Percentiles rank a stretch among this genome's conserved stretches.
These are phyloP conservation scores for Epinephelus awoara DNA, from an alignment of 2,797 vertebrate genomes.

Conservation along the genomic window DNA sequence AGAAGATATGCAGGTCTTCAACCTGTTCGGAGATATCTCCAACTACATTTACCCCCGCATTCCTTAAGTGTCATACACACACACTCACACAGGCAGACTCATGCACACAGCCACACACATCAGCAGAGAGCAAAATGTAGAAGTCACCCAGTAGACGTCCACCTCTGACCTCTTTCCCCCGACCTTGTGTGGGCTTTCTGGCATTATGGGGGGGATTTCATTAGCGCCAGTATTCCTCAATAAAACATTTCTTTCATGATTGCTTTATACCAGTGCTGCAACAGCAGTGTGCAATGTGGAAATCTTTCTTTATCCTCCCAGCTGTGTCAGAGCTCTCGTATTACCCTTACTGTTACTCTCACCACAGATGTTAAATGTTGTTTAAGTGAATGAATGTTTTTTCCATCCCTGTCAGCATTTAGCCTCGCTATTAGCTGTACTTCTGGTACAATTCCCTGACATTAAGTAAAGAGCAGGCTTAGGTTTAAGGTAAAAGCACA, in stretches of 20 bases:
- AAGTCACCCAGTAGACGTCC: slow-evolving; percentile 46
- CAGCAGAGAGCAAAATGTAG: slow-evolving; percentile 34
- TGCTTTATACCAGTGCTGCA: background rate
- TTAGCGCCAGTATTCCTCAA: slow-evolving; percentile 10
- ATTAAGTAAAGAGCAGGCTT: slow-evolving; percentile 36
- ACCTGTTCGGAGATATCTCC: slow-evolving; percentile 61
- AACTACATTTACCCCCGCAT: slow-evolving; percentile 58
- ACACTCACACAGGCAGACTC: slow-evolving; percentile 22
- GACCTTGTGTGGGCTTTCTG: slow-evolving; percentile 20
- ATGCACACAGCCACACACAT: slow-evolving; percentile 11
- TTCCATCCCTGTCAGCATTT: slow-evolving; percentile 63
- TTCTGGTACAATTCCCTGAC: slow-evolving; percentile 32
- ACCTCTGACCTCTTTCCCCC: slow-evolving; percentile 65
- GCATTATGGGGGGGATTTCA: no score
- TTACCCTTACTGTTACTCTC: slow-evolving; percentile 44
- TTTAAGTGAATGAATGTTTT: slow-evolving; percentile 50
- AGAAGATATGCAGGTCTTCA: slow-evolving; percentile 49
- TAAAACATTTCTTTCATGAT: slow-evolving; percentile 1
- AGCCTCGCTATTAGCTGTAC: slow-evolving; percentile 34
- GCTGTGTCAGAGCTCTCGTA: slow-evolving; percentile 25
- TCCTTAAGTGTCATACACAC: slow-evolving; percentile 48
- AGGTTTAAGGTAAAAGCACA: slow-evolving; percentile 56
- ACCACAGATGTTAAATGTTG: slow-evolving; percentile 44
- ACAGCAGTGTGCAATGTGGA: background rate
- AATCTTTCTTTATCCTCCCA: slow-evolving; percentile 22